These are phyloP conservation scores for Cosmopolites sordidus DNA, from an alignment of 2,888 invertebrate species.

Conservation along the genomic window DNA sequence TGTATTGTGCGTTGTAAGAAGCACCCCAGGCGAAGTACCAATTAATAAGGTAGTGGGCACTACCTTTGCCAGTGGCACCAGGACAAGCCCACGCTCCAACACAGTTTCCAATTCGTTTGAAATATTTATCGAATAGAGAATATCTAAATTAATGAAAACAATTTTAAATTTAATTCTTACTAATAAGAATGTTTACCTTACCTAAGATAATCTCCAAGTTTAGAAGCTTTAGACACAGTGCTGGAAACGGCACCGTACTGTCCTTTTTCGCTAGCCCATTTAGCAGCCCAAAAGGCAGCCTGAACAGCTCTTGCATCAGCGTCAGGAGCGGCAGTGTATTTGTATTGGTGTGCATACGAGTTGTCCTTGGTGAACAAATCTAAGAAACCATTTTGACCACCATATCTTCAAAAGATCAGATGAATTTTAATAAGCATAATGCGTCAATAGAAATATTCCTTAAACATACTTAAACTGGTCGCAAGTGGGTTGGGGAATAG, in stretches of 20 bases:
- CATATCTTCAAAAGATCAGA: constrained; percentile 8
- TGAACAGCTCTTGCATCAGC: constrained; percentile 31
- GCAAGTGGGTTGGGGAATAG: too few relatives aligned
- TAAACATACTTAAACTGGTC: too few relatives aligned
- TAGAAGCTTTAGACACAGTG: constrained; percentile 30
- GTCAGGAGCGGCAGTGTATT: constrained; percentile 31
- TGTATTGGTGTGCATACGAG: constrained; percentile 33
- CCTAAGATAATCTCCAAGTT: constrained; percentile 33
- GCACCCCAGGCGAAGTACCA: constrained; percentile 36
- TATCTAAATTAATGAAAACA: constrained; percentile 15
- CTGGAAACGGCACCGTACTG: constrained; percentile 19
- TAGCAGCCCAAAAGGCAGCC: constrained; percentile 32
- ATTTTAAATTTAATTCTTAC: too few relatives aligned
- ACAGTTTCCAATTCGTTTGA: constrained; percentile 33
- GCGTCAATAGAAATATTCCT: background rate
- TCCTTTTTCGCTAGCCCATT: constrained; percentile 31
- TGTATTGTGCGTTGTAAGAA: constrained; percentile 27
- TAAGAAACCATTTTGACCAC: constrained; percentile 30
- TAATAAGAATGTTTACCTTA: background rate
- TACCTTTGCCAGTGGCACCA: constrained; percentile 30
- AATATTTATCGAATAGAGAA: constrained; percentile 34
- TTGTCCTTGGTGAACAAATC: constrained; percentile 31
- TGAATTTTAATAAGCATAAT: background rate
- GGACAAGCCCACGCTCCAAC: constrained; percentile 26
- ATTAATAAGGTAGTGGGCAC: constrained; percentile 32